Evolutionary conservation across 2,888 invertebrate species (phyloP).

Genomic region (Peribatodes rhomboidaria): DNA sequence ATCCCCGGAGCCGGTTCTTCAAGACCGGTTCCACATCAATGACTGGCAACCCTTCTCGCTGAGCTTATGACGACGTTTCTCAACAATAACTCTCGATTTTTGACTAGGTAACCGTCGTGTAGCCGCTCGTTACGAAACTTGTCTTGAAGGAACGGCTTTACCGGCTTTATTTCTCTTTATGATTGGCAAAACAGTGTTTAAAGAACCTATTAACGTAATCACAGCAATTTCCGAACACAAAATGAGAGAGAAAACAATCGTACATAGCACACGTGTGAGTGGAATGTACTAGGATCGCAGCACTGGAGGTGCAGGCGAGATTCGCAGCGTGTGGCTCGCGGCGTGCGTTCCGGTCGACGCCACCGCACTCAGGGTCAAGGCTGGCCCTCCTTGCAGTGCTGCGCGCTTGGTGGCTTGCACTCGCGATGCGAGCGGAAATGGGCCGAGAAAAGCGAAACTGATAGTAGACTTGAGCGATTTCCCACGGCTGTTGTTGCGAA

Average conservation of each 20-base stretch:
- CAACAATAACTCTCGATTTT: slow-evolving; percentile 75
- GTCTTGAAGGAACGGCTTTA: slow-evolving; percentile 33
- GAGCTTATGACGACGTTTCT: slow-evolving; percentile 63
- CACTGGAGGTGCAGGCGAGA: slow-evolving; percentile 69
- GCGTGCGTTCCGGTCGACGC: slow-evolving; percentile 86
- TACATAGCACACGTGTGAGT: slow-evolving; percentile 74
- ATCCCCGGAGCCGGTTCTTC: slow-evolving; percentile 78
- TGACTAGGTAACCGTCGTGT: slow-evolving; percentile 53
- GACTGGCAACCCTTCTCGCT: slow-evolving; percentile 76
- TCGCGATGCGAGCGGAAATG: slow-evolving; percentile 71
- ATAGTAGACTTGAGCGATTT: slow-evolving; percentile 60
- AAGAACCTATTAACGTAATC: slow-evolving; percentile 55
- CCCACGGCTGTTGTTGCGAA: slow-evolving; percentile 51
- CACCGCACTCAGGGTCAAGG: slow-evolving; percentile 86
- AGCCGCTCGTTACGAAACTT: slow-evolving; percentile 48
- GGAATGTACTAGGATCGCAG: slow-evolving; percentile 79
- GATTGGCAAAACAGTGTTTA: slow-evolving; percentile 35
- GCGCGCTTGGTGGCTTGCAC: slow-evolving; percentile 74
- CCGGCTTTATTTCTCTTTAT: slow-evolving; percentile 4
- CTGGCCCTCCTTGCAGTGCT: slow-evolving; percentile 79
- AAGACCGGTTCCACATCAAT: slow-evolving; percentile 83
- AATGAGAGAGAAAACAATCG: slow-evolving; percentile 76
- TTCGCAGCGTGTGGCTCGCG: slow-evolving; percentile 76
- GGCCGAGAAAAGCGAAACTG: slow-evolving; percentile 78
- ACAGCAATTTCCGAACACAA: slow-evolving; percentile 59